Percentiles rank a stretch among this genome's conserved stretches.
phyloP scores from a whole-genome alignment of 1,140 invertebrate genomes.

The Chrysomallon squamiferum region DNA sequence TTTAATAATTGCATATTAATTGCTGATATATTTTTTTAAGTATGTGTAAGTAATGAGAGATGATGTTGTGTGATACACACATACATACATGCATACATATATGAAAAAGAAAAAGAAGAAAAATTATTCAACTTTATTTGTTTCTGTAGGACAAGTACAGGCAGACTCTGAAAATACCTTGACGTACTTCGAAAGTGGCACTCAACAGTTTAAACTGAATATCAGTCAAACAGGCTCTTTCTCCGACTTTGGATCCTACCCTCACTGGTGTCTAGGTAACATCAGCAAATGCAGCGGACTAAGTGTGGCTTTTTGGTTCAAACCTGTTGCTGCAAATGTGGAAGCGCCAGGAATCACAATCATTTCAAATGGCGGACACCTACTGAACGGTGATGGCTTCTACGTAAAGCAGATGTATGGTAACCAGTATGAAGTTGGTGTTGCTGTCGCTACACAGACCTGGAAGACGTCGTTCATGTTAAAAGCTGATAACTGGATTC shows the following conservation, averaged over 20 bases:
- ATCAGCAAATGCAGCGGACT: constrained; percentile 43
- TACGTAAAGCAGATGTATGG: constrained; percentile 41
- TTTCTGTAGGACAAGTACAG: background rate
- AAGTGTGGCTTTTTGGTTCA: constrained; percentile 39
- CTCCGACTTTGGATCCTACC: constrained; percentile 27
- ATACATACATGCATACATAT: no score
- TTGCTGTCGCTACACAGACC: constrained; percentile 15
- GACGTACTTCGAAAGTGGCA: constrained; percentile 20
- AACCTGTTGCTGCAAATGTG: constrained; percentile 7
- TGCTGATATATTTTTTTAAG: no score
- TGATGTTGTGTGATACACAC: no score
- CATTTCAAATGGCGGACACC: constrained; percentile 45
- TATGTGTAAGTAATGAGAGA: no score
- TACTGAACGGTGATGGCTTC: constrained; percentile 37
- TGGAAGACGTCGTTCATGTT: constrained; percentile 42
- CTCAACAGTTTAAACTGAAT: constrained; percentile 11
- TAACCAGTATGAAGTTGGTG: constrained; percentile 46
- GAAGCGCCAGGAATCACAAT: constrained; percentile 20
- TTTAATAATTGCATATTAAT: no score
- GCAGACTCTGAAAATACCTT: background rate
- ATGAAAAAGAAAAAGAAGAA: no score
- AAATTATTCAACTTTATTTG: no score
- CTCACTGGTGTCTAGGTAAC: constrained; percentile 50
- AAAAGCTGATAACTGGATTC: constrained; percentile 15
- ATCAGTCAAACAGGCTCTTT: constrained; percentile 22